Evolutionary conservation across 2,113 vertebrate genomes (phyloP), one percentile per base, ranked within the genome.

Genomic region (Calonectris borealis): DNA sequence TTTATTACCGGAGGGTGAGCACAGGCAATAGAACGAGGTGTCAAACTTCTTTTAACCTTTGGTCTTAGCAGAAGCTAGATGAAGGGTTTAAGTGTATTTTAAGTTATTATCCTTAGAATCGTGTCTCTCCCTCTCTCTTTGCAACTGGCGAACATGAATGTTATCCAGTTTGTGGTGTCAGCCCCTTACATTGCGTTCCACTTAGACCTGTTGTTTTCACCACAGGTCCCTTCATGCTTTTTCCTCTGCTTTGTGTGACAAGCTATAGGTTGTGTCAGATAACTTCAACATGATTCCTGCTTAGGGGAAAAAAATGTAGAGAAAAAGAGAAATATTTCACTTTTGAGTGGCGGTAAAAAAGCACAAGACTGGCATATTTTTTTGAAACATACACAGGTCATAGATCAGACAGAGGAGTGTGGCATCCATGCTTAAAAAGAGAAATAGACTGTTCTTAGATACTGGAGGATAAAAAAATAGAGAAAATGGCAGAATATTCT

Each of bases 1-100:
- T 97, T 98, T 97, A 96, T 97, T 98, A 98, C 93, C 94, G 83
- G 71, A 97, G 95, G 96, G 94, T 95, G 68, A 97, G 91, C 83
- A 84, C 86, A 97, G 94, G 87, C 96, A 97, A 70, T 95, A 97
- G 96, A 98, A 96, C 79, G 96, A 93, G 60, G 54, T 97, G 97
- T 97, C 97, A 97, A 96, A 90, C 86, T 97, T 93, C 92, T 98
- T 97, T 98, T 98, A 98, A 98, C 97, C 96, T 98, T 96, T 96
- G 91, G 83, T 94, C 82, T 94, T 94, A 58, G 75, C 97, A 95
- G 92, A 92, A 95, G 80, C 66, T 94, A 95, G 96, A 97, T 92
- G 90, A 96, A 97, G 90, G 76, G 94, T 94, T 97, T 94, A 97
- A 97, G 90, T 86, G 92, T 93, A 93, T 97, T 97, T 96, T 96